A percentile compares a stretch with the other conserved stretches of the same genome.
Conservation (phyloP, 2,888 invertebrate genomes). For the Sepioteuthis lessoniana region DNA sequence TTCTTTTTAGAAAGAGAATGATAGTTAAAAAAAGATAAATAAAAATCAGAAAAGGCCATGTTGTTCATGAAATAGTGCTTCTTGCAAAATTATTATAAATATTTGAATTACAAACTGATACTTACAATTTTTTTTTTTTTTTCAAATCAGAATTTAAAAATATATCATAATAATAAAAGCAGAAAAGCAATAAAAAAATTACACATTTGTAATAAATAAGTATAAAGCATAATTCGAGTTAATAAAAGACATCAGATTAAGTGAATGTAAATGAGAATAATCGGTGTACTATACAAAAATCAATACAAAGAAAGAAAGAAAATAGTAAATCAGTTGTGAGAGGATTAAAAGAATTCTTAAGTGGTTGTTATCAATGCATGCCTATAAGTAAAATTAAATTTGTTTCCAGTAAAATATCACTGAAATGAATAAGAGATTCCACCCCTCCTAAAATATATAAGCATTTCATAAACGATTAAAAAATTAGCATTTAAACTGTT, state of each 20-base stretch:
- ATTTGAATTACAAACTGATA: too few species aligned
- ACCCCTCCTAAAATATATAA: too few species aligned
- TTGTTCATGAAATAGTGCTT: too few species aligned
- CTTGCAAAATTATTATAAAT: too few species aligned
- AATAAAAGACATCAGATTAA: background rate
- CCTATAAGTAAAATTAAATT: background rate
- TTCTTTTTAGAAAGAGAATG: too few species aligned
- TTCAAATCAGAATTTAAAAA: too few species aligned
- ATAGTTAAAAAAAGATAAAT: too few species aligned
- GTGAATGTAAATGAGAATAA: background rate
- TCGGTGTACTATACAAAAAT: background rate
- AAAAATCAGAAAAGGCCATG: too few species aligned
- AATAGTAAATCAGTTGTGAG: background rate
- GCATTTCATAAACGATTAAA: too few species aligned
- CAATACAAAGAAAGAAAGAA: background rate
- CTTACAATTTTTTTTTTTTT: too few species aligned
- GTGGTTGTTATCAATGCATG: background rate
- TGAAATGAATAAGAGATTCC: too few species aligned
- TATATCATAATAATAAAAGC: background rate
- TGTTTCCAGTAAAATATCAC: background rate
- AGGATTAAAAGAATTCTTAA: background rate
- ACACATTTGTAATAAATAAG: background rate
- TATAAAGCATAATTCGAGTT: background rate
- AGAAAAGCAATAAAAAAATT: background rate
- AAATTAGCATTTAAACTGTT: too few species aligned